Evolutionary conservation across 37 sponge, comb jelly and placozoan species (phyloP).

Genomic region (Agelas oroides): DNA sequence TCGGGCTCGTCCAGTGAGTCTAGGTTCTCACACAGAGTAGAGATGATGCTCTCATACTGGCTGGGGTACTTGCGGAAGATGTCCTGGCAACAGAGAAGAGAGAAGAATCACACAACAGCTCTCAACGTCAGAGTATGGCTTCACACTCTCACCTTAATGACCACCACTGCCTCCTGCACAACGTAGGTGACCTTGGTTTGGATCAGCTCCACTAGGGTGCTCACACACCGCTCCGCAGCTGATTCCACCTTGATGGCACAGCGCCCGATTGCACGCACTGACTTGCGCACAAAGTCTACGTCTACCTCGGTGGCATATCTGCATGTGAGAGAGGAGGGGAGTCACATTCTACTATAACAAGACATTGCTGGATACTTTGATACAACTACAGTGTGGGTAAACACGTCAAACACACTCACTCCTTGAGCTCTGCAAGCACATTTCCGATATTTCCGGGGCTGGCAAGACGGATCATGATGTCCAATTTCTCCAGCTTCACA

Average conservation of each 20-base stretch:
- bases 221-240: slow-evolving; percentile 92
- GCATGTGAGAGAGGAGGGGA: neutral
- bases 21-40: slow-evolving; percentile 96
- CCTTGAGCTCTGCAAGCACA: slow-evolving; percentile 97
- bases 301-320: slow-evolving; percentile 98
- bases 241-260: slow-evolving; percentile 99
- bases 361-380: too few relatives aligned
- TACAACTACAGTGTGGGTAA: too few relatives aligned
- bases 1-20: slow-evolving; percentile 99
- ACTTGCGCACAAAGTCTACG: slow-evolving; percentile 98
- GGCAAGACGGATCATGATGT: slow-evolving; percentile 98
- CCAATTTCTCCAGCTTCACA: slow-evolving; percentile 99
- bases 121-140: neutral
- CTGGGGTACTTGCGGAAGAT: slow-evolving; percentile 99
- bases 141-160: slow-evolving; percentile 97
- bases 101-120: too few relatives aligned
- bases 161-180: slow-evolving; percentile 97
- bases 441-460: slow-evolving; percentile 87
- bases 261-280: slow-evolving; percentile 97
- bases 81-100: slow-evolving; percentile 59
- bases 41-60: slow-evolving; percentile 98
- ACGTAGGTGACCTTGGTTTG: slow-evolving; percentile 99
- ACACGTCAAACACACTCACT: slow-evolving; percentile 60
- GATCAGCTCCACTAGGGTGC: slow-evolving; percentile 95
- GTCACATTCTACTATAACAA: neutral